Conservation (phyloP, 2,797 vertebrate genomes). For the Karalla daura region DNA sequence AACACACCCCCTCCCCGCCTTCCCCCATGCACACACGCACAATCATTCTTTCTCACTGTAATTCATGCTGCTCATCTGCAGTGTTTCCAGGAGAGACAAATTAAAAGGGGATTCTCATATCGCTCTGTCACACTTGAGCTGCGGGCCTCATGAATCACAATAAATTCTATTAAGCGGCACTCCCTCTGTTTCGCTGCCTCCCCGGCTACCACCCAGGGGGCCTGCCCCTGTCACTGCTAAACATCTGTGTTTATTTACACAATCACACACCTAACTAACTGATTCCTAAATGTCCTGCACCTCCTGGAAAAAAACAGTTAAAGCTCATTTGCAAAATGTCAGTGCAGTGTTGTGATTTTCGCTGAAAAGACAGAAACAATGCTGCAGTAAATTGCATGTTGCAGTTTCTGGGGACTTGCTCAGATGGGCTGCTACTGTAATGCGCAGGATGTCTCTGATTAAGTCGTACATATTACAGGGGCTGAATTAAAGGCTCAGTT, state of each 20-base stretch:
- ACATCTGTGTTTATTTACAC: constrained; percentile 88
- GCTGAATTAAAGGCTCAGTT: constrained; percentile 1
- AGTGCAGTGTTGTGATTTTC: constrained; percentile 64
- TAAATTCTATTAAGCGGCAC: constrained; percentile 79
- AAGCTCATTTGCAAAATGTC: constrained; percentile 81
- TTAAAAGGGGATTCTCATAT: constrained; percentile 83
- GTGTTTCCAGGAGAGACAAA: constrained; percentile 83
- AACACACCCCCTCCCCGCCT: not conserved
- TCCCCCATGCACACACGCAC: constrained; percentile 13
- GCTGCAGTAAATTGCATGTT: constrained; percentile 67
- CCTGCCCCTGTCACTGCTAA: constrained; percentile 74
- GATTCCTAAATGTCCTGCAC: constrained; percentile 77
- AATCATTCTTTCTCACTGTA: constrained; percentile 76
- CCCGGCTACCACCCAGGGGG: constrained; percentile 71
- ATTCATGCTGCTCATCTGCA: constrained; percentile 82
- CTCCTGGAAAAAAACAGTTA: constrained; percentile 64
- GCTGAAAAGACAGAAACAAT: constrained; percentile 64
- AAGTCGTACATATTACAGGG: constrained; percentile 32
- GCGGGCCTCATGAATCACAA: constrained; percentile 80
- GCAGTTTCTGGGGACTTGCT: constrained; percentile 50
- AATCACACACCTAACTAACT: constrained; percentile 84
- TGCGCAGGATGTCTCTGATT: constrained; percentile 44
- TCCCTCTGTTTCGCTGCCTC: constrained; percentile 64
- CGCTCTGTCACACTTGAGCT: constrained; percentile 83
- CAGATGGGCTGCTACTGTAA: constrained; percentile 37